Percentiles rank a stretch among this genome's conserved stretches.
These are phyloP conservation scores for Pyrgilauda ruficollis DNA, from an alignment of 2,113 vertebrate species.

Conservation along the genomic window DNA sequence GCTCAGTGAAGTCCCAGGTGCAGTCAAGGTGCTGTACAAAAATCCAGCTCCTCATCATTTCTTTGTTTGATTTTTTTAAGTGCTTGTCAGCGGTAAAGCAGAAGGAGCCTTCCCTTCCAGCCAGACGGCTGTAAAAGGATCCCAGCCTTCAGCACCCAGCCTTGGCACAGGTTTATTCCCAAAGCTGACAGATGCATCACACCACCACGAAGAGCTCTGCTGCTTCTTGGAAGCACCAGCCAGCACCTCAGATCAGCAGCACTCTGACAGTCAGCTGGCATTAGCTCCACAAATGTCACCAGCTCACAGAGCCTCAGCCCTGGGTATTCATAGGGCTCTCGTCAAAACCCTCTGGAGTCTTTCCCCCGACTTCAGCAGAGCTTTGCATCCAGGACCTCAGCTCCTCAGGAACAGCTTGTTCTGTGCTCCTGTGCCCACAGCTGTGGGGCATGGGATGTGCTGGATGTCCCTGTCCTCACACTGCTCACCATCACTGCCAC, in stretches of 20 bases:
- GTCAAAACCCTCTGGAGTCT: neutral
- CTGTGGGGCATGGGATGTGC: fast-evolving
- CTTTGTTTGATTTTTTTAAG: neutral
- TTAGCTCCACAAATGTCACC: neutral
- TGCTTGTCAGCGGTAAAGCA: neutral
- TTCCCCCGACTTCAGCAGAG: conserved; percentile 7
- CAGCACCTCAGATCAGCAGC: neutral
- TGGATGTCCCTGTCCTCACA: neutral
- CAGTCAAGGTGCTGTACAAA: neutral
- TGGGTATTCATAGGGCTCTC: neutral
- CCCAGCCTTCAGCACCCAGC: neutral
- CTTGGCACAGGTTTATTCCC: neutral
- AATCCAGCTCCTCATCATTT: neutral
- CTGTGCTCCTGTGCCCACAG: neutral
- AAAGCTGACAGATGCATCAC: neutral
- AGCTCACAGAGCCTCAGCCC: neutral
- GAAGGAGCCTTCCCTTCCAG: neutral
- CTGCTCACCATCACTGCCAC: neutral
- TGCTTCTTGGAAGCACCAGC: neutral
- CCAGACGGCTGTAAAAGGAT: neutral
- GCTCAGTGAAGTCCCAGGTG: neutral
- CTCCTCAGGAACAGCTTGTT: neutral
- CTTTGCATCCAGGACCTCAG: fast-evolving
- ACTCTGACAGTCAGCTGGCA: neutral
- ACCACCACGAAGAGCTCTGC: neutral